Conservation (phyloP, 2,888 invertebrate genomes). For the Platycheirus rosarum region DNA sequence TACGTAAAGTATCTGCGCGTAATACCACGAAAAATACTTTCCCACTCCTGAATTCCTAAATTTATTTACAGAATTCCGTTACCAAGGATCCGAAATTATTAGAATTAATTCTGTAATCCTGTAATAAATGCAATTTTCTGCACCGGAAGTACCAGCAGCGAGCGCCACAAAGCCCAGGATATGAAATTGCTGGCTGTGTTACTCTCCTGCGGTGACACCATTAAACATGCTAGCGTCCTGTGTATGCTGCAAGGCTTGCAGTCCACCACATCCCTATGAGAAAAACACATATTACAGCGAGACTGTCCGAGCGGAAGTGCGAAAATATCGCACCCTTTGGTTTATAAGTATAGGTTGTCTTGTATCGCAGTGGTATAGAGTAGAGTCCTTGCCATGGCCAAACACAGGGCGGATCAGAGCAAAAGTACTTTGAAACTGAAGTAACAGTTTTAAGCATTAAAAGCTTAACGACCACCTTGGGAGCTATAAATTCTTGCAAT, state of each 20-base stretch:
- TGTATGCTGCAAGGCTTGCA: background rate
- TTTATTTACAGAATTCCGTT: background rate
- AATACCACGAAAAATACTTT: background rate
- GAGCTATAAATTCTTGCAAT: conserved; percentile 75
- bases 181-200: conserved; percentile 6
- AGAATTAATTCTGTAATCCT: conserved; percentile 13
- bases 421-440: conserved; percentile 31
- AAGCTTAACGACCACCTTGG: conserved; percentile 75
- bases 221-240: conserved; percentile 18
- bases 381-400: conserved; percentile 19
- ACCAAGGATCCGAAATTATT: background rate
- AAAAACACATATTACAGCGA: conserved; percentile 14
- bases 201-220: conserved; percentile 37
- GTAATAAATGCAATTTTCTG: conserved; percentile 17
- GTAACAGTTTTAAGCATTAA: conserved; percentile 75
- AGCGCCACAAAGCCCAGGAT: conserved; percentile 6
- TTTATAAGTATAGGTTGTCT: background rate
- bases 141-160: conserved; percentile 21
- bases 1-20: no score
- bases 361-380: background rate
- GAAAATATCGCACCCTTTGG: conserved; percentile 46
- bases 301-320: conserved; percentile 26
- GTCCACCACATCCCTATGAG: background rate
- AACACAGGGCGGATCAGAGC: conserved; percentile 6
- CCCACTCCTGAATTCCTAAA: background rate